These are phyloP conservation scores for Acanthopleura granulata DNA, from an alignment of 2,888 invertebrate species.

Conservation along the genomic window DNA sequence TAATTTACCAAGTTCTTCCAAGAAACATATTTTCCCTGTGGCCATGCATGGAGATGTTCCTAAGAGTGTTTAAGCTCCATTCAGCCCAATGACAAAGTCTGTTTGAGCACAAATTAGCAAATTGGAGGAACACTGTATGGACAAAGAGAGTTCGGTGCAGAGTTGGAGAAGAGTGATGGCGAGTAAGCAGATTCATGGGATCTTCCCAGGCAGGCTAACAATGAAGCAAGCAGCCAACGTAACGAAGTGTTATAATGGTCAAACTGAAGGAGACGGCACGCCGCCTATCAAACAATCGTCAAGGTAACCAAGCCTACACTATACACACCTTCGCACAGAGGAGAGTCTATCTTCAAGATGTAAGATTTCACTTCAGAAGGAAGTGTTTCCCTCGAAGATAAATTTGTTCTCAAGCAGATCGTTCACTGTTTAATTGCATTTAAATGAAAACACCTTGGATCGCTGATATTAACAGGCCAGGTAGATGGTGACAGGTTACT, in stretches of 20 bases:
- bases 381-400: not conserved
- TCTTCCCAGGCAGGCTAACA: constrained; percentile 10
- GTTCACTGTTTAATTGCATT: not conserved
- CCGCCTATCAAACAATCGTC: not conserved
- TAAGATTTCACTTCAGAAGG: not conserved
- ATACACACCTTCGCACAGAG: not conserved
- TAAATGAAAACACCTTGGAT: not conserved
- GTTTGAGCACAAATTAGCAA: constrained; percentile 12
- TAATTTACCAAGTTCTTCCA: not conserved
- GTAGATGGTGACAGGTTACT: too few species aligned
- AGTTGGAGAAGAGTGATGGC: too few species aligned
- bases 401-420: not conserved
- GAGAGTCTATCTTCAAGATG: constrained; percentile 5
- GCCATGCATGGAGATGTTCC: not conserved
- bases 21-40: not conserved
- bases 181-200: not conserved
- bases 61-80: not conserved
- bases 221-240: not conserved
- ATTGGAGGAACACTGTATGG: not conserved
- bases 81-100: constrained; percentile 17
- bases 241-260: constrained; percentile 3
- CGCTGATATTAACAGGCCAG: too few species aligned
- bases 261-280: not conserved
- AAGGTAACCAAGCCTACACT: constrained; percentile 11
- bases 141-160: not conserved